Conservation (phyloP, 2,888 invertebrate genomes). For the Opisthograptis luteolata region DNA sequence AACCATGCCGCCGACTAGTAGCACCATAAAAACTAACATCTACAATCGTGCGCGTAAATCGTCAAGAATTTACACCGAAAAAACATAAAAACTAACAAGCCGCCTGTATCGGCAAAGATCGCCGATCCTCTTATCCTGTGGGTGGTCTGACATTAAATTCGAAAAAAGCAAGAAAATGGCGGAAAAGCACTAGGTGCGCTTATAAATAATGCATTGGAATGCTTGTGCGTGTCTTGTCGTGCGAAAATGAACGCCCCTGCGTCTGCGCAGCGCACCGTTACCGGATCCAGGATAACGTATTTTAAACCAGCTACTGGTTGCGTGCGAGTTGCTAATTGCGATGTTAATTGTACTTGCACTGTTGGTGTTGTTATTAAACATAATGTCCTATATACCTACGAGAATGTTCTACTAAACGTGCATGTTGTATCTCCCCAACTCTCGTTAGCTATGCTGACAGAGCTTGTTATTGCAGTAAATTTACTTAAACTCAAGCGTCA, state of each 20-base stretch:
- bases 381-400: conserved; percentile 29
- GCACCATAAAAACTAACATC: background rate
- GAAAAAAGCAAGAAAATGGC: conserved; percentile 64
- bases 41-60: conserved; percentile 29
- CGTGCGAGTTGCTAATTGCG: conserved; percentile 37
- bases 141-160: conserved; percentile 49
- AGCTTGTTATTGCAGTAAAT: conserved; percentile 18
- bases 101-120: conserved; percentile 39
- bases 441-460: conserved; percentile 18
- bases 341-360: conserved; percentile 38
- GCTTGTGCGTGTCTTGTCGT: conserved; percentile 58
- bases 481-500: no score
- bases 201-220: conserved; percentile 76
- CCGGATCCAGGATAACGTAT: conserved; percentile 48
- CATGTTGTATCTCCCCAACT: no score
- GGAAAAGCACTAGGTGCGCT: conserved; percentile 66
- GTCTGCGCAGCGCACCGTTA: conserved; percentile 47
- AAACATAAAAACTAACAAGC: conserved; percentile 56
- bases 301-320: conserved; percentile 36
- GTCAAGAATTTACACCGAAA: conserved; percentile 49
- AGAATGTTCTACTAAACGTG: no score
- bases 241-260: conserved; percentile 64
- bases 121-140: conserved; percentile 40
- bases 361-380: conserved; percentile 32
- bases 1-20: background rate